A percentile compares a stretch with the other conserved stretches of the same genome.
Evolutionary conservation across 2,113 vertebrate genomes (phyloP).

Genomic region (Labeo catla): DNA sequence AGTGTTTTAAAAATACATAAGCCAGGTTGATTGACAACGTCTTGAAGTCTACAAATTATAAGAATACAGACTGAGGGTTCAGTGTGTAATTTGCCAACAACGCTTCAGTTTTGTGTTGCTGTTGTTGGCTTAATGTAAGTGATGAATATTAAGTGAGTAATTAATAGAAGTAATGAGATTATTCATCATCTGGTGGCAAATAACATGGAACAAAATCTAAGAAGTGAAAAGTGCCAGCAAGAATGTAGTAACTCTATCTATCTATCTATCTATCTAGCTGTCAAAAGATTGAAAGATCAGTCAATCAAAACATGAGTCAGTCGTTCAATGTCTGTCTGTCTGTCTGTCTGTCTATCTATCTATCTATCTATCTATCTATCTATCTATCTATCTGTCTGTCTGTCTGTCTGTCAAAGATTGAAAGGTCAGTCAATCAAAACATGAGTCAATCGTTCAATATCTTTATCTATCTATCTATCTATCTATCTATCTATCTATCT

Average conservation of each 20-base stretch:
- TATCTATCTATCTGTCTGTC: background rate
- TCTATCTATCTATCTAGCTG: background rate
- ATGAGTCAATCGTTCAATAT: too few relatives aligned
- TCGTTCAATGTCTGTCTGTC: background rate
- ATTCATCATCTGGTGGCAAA: background rate
- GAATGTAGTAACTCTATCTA: background rate
- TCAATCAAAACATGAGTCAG: too few relatives aligned
- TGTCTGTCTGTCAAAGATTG: too few relatives aligned
- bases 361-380: background rate
- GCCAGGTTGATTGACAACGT: background rate
- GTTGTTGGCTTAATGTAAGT: background rate
- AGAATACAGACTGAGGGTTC: background rate
- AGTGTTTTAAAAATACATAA: conserved; percentile 14
- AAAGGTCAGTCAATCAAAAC: too few relatives aligned
- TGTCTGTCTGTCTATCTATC: background rate
- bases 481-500: background rate
- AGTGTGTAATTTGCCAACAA: conserved; percentile 16
- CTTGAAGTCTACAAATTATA: conserved; percentile 3
- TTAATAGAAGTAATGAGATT: background rate
- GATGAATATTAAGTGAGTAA: conserved; percentile 14
- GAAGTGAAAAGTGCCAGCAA: background rate
- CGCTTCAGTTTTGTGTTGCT: background rate
- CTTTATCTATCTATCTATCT: background rate
- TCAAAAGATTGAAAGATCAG: too few relatives aligned
- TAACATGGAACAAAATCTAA: background rate